A percentile compares a stretch with the other conserved stretches of the same genome.
These are phyloP conservation scores for Heptranchias perlo DNA, from an alignment of 2,113 vertebrate species.

Conservation along the genomic window DNA sequence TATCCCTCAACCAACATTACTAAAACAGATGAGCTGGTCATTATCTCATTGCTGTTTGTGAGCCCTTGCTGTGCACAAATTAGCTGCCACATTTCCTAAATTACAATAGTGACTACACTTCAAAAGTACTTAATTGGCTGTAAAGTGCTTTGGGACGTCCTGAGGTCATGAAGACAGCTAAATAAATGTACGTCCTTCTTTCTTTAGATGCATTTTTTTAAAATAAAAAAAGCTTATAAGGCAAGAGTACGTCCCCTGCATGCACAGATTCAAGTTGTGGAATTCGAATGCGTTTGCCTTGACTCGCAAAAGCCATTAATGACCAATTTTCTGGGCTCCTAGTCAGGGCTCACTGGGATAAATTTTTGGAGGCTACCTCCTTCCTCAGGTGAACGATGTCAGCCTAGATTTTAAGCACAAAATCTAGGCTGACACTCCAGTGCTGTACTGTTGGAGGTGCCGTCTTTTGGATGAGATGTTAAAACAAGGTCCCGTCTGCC, in stretches of 20 bases:
- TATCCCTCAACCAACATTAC: neutral
- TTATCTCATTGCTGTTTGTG: neutral
- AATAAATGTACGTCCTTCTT: no score
- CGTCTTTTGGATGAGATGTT: no score
- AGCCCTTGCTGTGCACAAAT: neutral
- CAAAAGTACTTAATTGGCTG: neutral
- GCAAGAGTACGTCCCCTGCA: no score
- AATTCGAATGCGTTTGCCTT: neutral
- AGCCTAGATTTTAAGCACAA: no score
- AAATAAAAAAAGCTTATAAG: no score
- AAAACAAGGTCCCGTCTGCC: no score
- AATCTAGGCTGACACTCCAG: no score
- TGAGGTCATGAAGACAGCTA: no score
- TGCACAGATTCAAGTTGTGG: neutral
- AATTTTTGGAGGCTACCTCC: no score
- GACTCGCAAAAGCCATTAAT: neutral
- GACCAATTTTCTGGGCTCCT: neutral
- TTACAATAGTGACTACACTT: neutral
- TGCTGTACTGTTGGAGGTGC: no score
- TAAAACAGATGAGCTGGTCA: neutral
- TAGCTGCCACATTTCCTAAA: neutral
- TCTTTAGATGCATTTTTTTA: no score
- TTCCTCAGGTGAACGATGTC: no score
- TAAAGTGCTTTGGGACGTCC: neutral
- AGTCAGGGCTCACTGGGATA: neutral